Base-by-base conservation (phyloP, 2,113 vertebrate genomes). In the Macroglossus sobrinus region DNA sequence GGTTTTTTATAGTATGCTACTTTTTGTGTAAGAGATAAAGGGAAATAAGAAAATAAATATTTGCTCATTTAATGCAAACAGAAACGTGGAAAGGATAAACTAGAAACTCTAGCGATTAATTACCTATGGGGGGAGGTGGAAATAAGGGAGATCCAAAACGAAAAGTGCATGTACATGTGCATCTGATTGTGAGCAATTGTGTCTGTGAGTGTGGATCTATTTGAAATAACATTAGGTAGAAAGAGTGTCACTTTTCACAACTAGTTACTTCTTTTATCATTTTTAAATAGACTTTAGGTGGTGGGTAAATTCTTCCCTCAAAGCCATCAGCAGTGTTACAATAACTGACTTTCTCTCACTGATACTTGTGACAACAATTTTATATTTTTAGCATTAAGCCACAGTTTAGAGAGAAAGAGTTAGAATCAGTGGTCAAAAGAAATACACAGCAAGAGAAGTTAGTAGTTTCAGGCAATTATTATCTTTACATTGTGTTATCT, bases 281-380 rank as follows among this genome's bases (percentile, higher is more conserved):
- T 75, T 55, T 86, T 57, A 91, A 95, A 93, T 61, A 86, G 84
- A 72, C 69, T 74, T 85, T 89, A 89, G 10, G 66, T 90, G 40
- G n/a, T 95, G 74, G 74, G 64, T 89, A 43, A 35, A 66, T 55
- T 64, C 71, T 59, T 68, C 50, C 30, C 50, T 94, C 43, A 8
- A 40, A 40, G 10, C 38, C 92, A 40, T 71, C 47, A 59, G 63
- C 10, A 68, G 38, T 80, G 28, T n/a, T 21, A 59, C 21, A 50
- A 66, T 79, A 91, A 88, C 74, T 92, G 69, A 78, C 45, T 72
- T 92, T 76, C 63, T 84, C 57, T 55, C n/a, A 89, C 72, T 94
- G 71, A 89, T 61, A 74, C 30, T 64, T 53, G 7, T 85, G 71
- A 86, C 40, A 92, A 81, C 38, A 80, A 75, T 61, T 92, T 87